These are phyloP conservation scores for Etheostoma spectabile DNA, from an alignment of 2,113 vertebrate genomes.

Conservation along the genomic window DNA sequence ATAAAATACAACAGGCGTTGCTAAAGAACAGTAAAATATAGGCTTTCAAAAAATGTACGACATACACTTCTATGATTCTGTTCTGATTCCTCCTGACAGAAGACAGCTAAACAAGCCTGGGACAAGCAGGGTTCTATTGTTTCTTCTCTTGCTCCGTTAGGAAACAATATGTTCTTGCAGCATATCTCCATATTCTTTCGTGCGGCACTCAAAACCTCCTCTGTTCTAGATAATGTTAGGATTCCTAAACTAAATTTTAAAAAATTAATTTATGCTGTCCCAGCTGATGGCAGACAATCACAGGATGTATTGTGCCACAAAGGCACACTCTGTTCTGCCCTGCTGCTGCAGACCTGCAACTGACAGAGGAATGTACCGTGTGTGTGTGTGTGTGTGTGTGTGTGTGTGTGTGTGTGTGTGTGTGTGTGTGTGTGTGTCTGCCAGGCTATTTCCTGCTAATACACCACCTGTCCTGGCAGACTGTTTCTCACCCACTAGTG, in stretches of 20 bases:
- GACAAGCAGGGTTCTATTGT: not conserved
- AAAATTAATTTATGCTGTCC: not conserved
- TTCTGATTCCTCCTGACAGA: not conserved
- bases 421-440: conserved; percentile 3
- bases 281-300: conserved; percentile 4
- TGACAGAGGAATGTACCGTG: conserved; percentile 45
- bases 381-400: not conserved
- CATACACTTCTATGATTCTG: not conserved
- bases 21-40: not conserved
- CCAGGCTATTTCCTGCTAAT: not conserved
- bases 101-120: not conserved
- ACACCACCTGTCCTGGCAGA: conserved; percentile 28
- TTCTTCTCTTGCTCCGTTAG: not conserved
- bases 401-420: not conserved
- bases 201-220: not conserved
- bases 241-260: not conserved
- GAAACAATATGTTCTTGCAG: not conserved
- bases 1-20: not conserved
- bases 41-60: not conserved
- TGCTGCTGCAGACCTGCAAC: conserved; percentile 21
- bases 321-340: conserved; percentile 42
- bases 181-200: not conserved
- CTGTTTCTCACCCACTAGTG: not conserved
- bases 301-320: conserved; percentile 34
- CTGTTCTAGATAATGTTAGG: not conserved